phyloP scores from a whole-genome alignment of 2,797 vertebrate species.

The Schizopygopsis pylzovi region DNA sequence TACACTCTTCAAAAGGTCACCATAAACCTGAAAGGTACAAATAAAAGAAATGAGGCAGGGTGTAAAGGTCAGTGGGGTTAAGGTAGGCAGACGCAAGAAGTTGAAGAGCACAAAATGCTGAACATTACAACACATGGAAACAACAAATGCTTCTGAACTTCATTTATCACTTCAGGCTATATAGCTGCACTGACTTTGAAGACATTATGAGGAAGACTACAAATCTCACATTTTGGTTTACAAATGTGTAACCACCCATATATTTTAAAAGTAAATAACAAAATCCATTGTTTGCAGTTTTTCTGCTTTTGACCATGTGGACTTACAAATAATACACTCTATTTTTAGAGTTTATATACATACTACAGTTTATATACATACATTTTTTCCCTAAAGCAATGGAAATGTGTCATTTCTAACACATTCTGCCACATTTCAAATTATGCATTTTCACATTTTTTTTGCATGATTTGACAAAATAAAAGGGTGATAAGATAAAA shows the following conservation, averaged over 20 bases:
- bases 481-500: neutral
- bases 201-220: neutral
- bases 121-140: neutral
- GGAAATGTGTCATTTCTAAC: no score
- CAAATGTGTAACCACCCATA: neutral
- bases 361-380: neutral
- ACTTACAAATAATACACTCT: neutral
- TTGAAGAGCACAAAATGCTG: neutral
- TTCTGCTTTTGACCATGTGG: no score
- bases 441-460: neutral
- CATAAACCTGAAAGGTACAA: constrained; percentile 67
- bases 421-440: neutral
- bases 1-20: constrained; percentile 72
- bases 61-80: constrained; percentile 54
- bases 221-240: constrained; percentile 1
- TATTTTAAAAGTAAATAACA: neutral
- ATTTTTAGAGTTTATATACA: neutral
- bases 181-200: neutral
- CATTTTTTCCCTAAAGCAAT: neutral
- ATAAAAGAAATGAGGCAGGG: constrained; percentile 31
- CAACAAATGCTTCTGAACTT: neutral
- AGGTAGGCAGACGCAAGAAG: constrained; percentile 12
- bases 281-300: neutral
- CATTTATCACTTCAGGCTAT: neutral
- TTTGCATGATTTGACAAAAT: neutral